These are phyloP conservation scores for Germaria angustata DNA, from an alignment of 2,888 invertebrate species.

Conservation along the genomic window DNA sequence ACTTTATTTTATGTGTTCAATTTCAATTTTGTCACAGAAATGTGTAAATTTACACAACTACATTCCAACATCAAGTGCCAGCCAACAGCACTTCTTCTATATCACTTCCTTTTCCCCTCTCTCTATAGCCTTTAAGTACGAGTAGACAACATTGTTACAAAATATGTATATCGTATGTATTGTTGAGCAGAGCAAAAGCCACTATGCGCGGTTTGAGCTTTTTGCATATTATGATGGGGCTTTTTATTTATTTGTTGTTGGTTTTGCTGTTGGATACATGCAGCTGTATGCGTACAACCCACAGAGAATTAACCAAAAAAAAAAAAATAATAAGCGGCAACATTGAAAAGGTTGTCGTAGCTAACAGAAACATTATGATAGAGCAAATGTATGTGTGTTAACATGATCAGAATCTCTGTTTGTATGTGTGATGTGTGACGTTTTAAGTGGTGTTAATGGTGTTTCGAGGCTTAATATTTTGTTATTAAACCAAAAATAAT, in stretches of 20 bases:
- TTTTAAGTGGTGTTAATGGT: not conserved
- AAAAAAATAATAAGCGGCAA: not conserved
- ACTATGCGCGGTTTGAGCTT: not conserved
- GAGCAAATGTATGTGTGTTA: not conserved
- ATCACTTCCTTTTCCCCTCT: not conserved
- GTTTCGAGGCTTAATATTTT: not conserved
- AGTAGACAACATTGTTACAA: slow-evolving; percentile 1
- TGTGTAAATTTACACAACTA: slow-evolving; percentile 24
- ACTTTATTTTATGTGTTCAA: slow-evolving; percentile 40
- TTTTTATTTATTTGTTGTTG: not conserved
- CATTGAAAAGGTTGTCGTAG: slow-evolving; percentile 1
- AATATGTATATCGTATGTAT: not conserved
- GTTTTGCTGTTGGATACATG: not conserved
- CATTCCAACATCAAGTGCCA: not conserved
- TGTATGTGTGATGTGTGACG: not conserved
- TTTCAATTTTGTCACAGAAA: slow-evolving; percentile 24
- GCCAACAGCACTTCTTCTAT: not conserved
- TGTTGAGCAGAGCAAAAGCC: not conserved
- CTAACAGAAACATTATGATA: not conserved
- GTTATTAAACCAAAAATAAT: no score
- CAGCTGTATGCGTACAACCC: not conserved
- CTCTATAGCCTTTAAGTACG: no score
- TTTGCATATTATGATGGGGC: not conserved
- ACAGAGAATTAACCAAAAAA: not conserved
- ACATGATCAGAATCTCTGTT: not conserved